Evolutionary conservation across 2,888 invertebrate species (phyloP).

Genomic region (Plebejus melissa): DNA sequence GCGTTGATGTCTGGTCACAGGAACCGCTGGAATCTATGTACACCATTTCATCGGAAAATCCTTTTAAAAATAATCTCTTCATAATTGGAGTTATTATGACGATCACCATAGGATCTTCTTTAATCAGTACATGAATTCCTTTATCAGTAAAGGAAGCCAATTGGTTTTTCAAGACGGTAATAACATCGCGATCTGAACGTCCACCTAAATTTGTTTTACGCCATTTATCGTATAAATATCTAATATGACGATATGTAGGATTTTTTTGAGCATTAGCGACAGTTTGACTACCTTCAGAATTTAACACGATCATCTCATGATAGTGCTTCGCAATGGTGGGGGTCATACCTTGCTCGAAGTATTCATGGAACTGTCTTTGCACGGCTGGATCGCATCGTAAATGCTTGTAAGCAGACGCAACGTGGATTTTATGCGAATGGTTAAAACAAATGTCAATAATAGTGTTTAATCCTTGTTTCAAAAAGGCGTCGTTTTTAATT

Average conservation of each 20-base stretch:
- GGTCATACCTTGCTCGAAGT: constrained; percentile 29
- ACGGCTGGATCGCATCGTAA: constrained; percentile 28
- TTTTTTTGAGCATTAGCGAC: constrained; percentile 29
- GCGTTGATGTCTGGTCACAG: constrained; percentile 30
- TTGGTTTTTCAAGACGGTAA: not conserved
- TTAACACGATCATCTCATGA: constrained; percentile 29
- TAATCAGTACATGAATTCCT: constrained; percentile 27
- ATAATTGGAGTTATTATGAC: constrained; percentile 34
- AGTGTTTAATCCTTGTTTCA: constrained; percentile 27
- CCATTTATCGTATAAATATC: constrained; percentile 31
- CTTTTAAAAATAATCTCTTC: constrained; percentile 32
- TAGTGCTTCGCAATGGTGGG: not conserved
- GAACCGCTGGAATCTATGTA: constrained; percentile 32
- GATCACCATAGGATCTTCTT: constrained; percentile 31
- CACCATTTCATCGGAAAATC: constrained; percentile 31
- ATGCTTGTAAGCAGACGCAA: constrained; percentile 28
- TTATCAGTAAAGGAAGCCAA: constrained; percentile 19
- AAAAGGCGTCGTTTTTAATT: constrained; percentile 27
- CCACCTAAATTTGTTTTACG: constrained; percentile 29
- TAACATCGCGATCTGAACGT: constrained; percentile 26
- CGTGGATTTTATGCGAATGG: constrained; percentile 25
- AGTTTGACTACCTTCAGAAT: constrained; percentile 22
- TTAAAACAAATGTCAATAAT: constrained; percentile 28
- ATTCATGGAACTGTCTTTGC: constrained; percentile 29
- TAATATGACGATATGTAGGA: constrained; percentile 17